Conservation (phyloP, 2,888 invertebrate genomes). For the Drosophila conformis region DNA sequence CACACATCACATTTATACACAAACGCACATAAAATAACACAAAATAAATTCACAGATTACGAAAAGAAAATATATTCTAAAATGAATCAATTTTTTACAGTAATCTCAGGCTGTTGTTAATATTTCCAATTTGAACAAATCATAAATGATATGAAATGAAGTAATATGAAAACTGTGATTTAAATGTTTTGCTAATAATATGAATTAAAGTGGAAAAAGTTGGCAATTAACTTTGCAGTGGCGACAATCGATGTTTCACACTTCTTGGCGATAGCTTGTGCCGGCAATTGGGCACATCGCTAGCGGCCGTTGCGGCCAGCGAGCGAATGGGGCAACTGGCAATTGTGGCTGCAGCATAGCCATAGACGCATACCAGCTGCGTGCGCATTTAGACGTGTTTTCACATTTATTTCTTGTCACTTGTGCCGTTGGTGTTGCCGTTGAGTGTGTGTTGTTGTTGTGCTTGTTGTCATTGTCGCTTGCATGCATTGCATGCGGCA, state of each 20-base stretch:
- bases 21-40: not conserved
- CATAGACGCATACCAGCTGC: conserved; percentile 69
- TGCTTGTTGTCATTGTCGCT: conserved; percentile 4
- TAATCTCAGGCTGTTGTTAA: not conserved
- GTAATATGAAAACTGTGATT: not conserved
- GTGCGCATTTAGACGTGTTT: conserved; percentile 69
- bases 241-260: conserved; percentile 16
- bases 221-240: not conserved
- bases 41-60: not conserved
- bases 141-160: not conserved
- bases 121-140: not conserved
- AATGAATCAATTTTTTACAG: not conserved
- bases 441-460: conserved; percentile 13
- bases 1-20: not conserved
- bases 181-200: not conserved
- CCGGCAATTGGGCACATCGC: conserved; percentile 30
- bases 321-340: conserved; percentile 30
- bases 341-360: conserved; percentile 44
- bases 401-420: conserved; percentile 2
- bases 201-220: not conserved
- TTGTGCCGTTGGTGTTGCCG: conserved; percentile 20
- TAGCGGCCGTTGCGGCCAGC: conserved; percentile 32
- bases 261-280: conserved; percentile 29
- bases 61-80: not conserved
- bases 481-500: conserved; percentile 35